Evolutionary conservation across 1,140 invertebrate genomes (phyloP).

Genomic region (Trialeurodes vaporariorum): DNA sequence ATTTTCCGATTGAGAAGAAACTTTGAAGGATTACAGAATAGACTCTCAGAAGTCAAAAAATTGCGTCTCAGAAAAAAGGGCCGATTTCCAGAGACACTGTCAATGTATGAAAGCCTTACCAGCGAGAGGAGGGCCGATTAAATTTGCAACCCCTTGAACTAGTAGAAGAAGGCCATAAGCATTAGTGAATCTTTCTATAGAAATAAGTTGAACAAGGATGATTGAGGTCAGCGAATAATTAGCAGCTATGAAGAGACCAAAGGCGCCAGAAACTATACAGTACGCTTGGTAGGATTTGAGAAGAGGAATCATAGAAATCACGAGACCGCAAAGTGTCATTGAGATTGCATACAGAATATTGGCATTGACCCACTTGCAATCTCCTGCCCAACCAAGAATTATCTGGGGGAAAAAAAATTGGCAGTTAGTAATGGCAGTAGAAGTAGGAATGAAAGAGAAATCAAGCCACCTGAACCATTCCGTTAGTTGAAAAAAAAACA

Average conservation of each 20-base stretch:
- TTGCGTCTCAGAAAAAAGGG: neutral
- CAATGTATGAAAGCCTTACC: conserved; percentile 36
- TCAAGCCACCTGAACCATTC: too few species aligned
- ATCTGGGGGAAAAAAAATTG: conserved; percentile 50
- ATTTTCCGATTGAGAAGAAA: too few species aligned
- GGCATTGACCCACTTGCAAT: conserved; percentile 73
- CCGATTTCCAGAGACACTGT: neutral
- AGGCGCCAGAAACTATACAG: conserved; percentile 38
- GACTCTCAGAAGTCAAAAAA: too few species aligned
- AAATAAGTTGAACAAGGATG: conserved; percentile 68
- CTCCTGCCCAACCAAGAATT: conserved; percentile 76
- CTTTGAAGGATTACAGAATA: too few species aligned
- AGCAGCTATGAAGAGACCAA: conserved; percentile 74
- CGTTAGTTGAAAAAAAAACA: too few species aligned
- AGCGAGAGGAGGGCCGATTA: conserved; percentile 50
- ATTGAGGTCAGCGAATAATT: conserved; percentile 79
- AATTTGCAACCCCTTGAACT: conserved; percentile 65
- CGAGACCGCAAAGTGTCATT: conserved; percentile 54
- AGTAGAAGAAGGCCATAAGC: conserved; percentile 77
- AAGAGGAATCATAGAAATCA: conserved; percentile 20
- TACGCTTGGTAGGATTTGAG: conserved; percentile 15
- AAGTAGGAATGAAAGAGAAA: too few species aligned
- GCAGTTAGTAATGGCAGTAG: too few species aligned
- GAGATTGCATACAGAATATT: conserved; percentile 67
- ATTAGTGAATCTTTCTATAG: conserved; percentile 68